Evolutionary conservation across 2,888 invertebrate genomes (phyloP).

Genomic region (Rhagophthalmus giganteus): DNA sequence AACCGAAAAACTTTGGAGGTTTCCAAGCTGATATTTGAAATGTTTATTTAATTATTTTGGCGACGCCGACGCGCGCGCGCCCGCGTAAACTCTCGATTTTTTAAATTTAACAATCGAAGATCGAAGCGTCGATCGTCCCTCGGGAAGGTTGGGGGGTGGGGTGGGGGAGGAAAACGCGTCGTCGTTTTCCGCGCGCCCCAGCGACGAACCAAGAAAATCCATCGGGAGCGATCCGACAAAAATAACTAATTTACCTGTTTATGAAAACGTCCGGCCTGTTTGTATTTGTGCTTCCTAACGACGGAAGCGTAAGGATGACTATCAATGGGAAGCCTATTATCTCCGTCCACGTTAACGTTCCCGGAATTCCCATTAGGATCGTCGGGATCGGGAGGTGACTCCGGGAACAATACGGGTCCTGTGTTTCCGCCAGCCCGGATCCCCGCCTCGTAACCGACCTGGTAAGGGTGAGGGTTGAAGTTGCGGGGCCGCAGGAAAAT

Average conservation of each 20-base stretch:
- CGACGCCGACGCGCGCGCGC: too few relatives aligned
- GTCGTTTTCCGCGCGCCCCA: too few relatives aligned
- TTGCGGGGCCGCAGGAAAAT: slow-evolving; percentile 51
- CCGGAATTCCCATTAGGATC: slow-evolving; percentile 32
- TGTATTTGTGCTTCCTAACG: slow-evolving; percentile 42
- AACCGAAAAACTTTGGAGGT: slow-evolving; percentile 1
- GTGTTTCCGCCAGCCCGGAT: slow-evolving; percentile 19
- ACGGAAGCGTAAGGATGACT: slow-evolving; percentile 45
- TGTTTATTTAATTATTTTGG: slow-evolving; percentile 19
- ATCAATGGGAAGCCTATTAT: slow-evolving; percentile 37
- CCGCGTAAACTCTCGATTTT: too few relatives aligned
- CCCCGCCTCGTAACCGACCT: slow-evolving; percentile 23
- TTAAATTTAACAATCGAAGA: too few relatives aligned
- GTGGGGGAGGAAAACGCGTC: too few relatives aligned
- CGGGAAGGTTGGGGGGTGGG: too few relatives aligned
- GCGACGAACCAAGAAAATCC: background rate
- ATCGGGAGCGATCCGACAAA: background rate
- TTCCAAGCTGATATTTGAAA: slow-evolving; percentile 13
- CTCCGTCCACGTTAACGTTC: slow-evolving; percentile 23
- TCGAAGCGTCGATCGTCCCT: too few relatives aligned
- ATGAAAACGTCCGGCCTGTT: slow-evolving; percentile 36
- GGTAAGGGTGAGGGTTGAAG: slow-evolving; percentile 55
- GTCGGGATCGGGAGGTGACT: slow-evolving; percentile 32
- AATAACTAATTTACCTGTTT: slow-evolving; percentile 17
- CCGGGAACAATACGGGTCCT: slow-evolving; percentile 39